A percentile compares a stretch with the other conserved stretches of the same genome.
phyloP scores from a whole-genome alignment of 2,797 vertebrate species.

The Paguma larvata region DNA sequence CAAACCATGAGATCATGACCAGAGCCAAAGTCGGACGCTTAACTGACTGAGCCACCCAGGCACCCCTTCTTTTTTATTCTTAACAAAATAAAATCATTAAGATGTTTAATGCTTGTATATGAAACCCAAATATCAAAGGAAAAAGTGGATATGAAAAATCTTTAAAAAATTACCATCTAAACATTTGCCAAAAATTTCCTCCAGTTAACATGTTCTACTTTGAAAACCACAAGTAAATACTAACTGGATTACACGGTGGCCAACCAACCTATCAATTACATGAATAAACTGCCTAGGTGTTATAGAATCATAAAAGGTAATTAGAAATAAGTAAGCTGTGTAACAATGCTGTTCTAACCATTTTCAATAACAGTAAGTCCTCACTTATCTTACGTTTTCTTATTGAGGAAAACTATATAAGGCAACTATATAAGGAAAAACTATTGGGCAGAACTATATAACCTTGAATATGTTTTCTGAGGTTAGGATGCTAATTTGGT shows the following conservation, averaged over 20 bases:
- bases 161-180: neutral
- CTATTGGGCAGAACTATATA: neutral
- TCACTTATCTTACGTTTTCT: neutral
- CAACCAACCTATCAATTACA: neutral
- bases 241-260: neutral
- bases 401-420: neutral
- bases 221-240: constrained; percentile 4
- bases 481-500: neutral
- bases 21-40: no score
- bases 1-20: no score
- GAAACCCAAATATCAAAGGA: neutral
- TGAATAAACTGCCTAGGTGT: neutral
- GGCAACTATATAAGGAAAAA: no score
- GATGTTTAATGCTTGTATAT: neutral
- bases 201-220: constrained; percentile 25
- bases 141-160: neutral
- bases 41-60: no score
- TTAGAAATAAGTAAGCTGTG: constrained; percentile 2
- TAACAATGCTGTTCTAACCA: neutral
- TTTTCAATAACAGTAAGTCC: neutral
- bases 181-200: neutral
- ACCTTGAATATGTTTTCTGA: constrained; percentile 32
- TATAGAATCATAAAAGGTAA: neutral
- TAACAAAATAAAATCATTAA: neutral
- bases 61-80: neutral